Base-by-base conservation (phyloP, 2,888 invertebrate genomes). In the Netelia fuscicornis region DNA sequence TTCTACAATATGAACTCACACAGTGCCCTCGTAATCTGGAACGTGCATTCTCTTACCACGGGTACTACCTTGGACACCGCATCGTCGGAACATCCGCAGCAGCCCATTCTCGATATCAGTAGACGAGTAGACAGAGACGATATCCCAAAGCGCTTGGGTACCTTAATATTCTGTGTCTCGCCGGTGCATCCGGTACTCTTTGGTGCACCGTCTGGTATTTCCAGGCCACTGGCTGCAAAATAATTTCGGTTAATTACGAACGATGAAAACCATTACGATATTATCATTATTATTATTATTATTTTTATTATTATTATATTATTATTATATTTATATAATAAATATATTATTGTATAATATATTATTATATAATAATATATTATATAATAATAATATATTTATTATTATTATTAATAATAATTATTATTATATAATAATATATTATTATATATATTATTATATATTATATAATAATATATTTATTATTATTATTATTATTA, bases 11-110 rank as follows among this genome's bases (percentile, higher is more conserved):
- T 30, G 3, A 30, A 30, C 30, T 30, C 64, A 79, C 71, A 79
- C 81, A 79, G 81, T 86, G 81, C 84, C 77, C 81, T 82, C 77
- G 78, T 70, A 10, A 84, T 65, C 20, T 56, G 3, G 6, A 82
- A 81, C 84, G 84, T 70, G 74, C n/a, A 85, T 81, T 79, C 82
- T 75, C 88, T 92, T 89, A 92, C 92, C 88, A 85, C 86, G 8
- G 92, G 91, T 64, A 90, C 90, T 86, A 92, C 90, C 88, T 91
- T 92, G 23, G 91, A 88, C 77, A 89, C 88, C 52, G 88, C 85
- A 60, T 92, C 92, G 82, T 92, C 92, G 74, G 89, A 84, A 74
- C 92, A 91, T 60, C 91, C 90, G 77, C 92, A 92, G 76, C 92
- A 92, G 76, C 90, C 90, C 92, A 92, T 92, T 54, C 81, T 88